These are phyloP conservation scores for Cheilosia scutellata DNA, from an alignment of 2,888 invertebrate genomes.

Conservation along the genomic window DNA sequence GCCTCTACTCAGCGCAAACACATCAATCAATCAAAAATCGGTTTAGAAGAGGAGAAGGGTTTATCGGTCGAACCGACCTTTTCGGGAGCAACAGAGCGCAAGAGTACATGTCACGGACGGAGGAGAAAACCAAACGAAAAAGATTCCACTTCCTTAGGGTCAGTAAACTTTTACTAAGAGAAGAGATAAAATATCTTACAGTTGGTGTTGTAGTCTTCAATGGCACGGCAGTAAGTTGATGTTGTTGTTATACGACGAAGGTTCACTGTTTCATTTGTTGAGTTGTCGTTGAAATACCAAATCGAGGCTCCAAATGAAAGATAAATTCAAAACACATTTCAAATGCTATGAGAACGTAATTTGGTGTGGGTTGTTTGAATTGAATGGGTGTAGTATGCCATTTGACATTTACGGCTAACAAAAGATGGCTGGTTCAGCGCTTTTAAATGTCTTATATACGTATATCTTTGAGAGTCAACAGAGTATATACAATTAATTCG, in stretches of 20 bases:
- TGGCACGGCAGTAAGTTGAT: slow-evolving; percentile 7
- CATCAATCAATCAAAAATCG: slow-evolving; percentile 37
- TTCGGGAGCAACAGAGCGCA: slow-evolving; percentile 3
- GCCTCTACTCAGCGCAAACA: not conserved
- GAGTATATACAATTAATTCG: slow-evolving; percentile 15
- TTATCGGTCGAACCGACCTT: slow-evolving; percentile 18
- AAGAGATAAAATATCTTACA: slow-evolving; percentile 26
- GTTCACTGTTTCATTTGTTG: slow-evolving; percentile 28
- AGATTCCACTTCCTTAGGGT: slow-evolving; percentile 3
- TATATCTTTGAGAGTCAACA: not conserved
- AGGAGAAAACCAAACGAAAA: not conserved
- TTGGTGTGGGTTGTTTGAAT: slow-evolving; percentile 21
- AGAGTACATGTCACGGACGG: not conserved
- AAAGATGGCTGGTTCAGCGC: slow-evolving; percentile 19
- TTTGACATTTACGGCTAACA: slow-evolving; percentile 40
- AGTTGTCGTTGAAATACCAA: slow-evolving; percentile 30
- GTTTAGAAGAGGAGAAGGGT: slow-evolving; percentile 13
- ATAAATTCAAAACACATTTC: slow-evolving; percentile 22
- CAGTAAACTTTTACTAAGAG: slow-evolving; percentile 44
- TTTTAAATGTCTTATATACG: slow-evolving; percentile 2
- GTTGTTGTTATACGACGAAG: slow-evolving; percentile 22
- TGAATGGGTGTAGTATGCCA: slow-evolving; percentile 20
- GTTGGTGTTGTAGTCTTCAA: slow-evolving; percentile 5
- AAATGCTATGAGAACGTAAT: slow-evolving; percentile 32
- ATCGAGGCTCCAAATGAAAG: slow-evolving; percentile 19